Evolutionary conservation across 35 echinoderm and acorn worm species (phyloP).

Genomic region (Apostichopus parvimensis): DNA sequence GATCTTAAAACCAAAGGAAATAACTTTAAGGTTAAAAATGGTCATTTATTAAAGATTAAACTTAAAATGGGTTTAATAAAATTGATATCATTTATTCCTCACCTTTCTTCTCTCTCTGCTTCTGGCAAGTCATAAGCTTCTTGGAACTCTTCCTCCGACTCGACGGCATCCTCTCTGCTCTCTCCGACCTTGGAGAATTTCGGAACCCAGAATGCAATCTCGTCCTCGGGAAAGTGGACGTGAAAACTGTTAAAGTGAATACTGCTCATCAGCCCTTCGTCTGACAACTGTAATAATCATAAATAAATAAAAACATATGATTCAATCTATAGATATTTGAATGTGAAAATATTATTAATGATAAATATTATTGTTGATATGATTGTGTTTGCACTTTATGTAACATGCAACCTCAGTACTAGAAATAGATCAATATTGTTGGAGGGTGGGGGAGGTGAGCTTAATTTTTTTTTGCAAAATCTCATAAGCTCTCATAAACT

Average conservation of each 20-base stretch:
- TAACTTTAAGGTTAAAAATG: too few relatives aligned
- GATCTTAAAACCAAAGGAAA: too few relatives aligned
- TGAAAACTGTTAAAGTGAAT: slow-evolving; percentile 45
- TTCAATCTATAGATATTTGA: too few relatives aligned
- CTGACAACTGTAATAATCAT: neutral
- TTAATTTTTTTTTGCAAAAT: too few relatives aligned
- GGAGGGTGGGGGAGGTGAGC: too few relatives aligned
- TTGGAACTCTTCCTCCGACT: neutral
- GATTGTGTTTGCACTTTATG: too few relatives aligned
- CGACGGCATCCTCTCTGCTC: neutral
- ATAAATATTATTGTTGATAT: too few relatives aligned
- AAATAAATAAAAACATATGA: neutral
- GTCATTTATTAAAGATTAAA: too few relatives aligned
- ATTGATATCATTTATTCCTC: neutral
- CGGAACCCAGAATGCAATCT: slow-evolving; percentile 15
- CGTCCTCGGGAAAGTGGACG: neutral
- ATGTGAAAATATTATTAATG: too few relatives aligned
- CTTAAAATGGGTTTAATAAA: neutral
- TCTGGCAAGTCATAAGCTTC: neutral
- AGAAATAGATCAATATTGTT: too few relatives aligned
- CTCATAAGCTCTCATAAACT: too few relatives aligned
- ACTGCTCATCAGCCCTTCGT: neutral
- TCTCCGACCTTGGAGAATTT: neutral
- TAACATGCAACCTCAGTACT: too few relatives aligned
- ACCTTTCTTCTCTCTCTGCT: neutral